A percentile compares a stretch with the other conserved stretches of the same genome.
Evolutionary conservation across 2,888 invertebrate genomes (phyloP).

Genomic region (Antheraea yamamai): DNA sequence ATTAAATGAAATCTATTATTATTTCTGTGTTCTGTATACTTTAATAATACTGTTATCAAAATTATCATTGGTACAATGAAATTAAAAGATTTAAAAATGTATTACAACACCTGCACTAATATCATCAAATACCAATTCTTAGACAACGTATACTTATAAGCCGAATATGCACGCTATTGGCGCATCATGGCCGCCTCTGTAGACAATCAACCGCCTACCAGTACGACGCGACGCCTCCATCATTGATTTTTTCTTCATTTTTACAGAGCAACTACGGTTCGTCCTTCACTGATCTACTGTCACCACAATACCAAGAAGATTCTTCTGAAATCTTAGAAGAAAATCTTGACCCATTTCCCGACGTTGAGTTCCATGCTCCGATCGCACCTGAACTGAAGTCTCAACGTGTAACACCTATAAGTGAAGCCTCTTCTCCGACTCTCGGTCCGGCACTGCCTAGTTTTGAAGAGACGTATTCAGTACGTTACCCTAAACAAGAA

Average conservation of each 20-base stretch:
- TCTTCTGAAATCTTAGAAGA: constrained; percentile 86
- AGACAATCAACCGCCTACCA: constrained; percentile 65
- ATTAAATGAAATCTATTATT: no score
- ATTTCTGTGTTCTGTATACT: not conserved
- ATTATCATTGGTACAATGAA: not conserved
- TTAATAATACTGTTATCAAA: constrained; percentile 19
- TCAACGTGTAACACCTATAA: constrained; percentile 68
- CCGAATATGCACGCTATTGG: constrained; percentile 61
- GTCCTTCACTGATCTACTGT: constrained; percentile 89
- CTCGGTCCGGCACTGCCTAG: constrained; percentile 88
- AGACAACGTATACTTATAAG: constrained; percentile 34
- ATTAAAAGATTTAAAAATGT: constrained; percentile 23
- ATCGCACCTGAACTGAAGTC: constrained; percentile 69
- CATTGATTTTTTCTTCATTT: constrained; percentile 70
- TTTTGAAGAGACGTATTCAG: constrained; percentile 94
- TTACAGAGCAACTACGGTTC: constrained; percentile 90
- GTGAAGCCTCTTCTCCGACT: constrained; percentile 72
- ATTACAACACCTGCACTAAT: constrained; percentile 55
- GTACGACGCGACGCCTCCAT: constrained; percentile 71
- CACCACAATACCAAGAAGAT: constrained; percentile 88
- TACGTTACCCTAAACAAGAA: constrained; percentile 86
- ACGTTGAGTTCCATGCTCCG: constrained; percentile 83
- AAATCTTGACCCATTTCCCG: constrained; percentile 88
- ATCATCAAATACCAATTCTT: constrained; percentile 32
- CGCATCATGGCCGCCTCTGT: constrained; percentile 62